Evolutionary conservation across 2,113 vertebrate species (phyloP), one percentile per base, ranked within the genome.

Genomic region (Vimba vimba): DNA sequence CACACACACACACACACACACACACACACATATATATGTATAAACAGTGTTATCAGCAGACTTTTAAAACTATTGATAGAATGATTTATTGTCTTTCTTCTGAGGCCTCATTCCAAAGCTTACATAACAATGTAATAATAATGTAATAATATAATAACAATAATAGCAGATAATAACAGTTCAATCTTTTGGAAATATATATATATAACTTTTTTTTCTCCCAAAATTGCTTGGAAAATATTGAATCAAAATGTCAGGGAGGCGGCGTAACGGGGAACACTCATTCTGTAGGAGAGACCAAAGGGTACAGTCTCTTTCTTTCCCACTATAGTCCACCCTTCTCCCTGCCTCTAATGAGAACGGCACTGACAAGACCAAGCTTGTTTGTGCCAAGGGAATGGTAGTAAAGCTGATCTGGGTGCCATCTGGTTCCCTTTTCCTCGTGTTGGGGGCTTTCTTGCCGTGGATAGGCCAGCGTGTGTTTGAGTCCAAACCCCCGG

Each of bases 311-410:
- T 75, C 55, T 86, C 82, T 85, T 84, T 85, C 75, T 86, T 89
- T 86, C 75, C 87, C 85, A 77, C 68, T 85, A 75, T 60, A 88
- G 78, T 57, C 78, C 89, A 84, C 86, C 86, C 85, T 83, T 86
- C 75, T 80, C 86, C 74, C 39, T 83, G 85, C 80, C 75, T 83
- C 73, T 88, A 86, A 88, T 84, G 85, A 90, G 87, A 87, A 76
- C 83, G 75, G 83, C 59, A 86, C 87, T 89, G 88, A 90, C 89
- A 90, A 90, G 90, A 91, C 91, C 86, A 88, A 89, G 88, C 91
- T 89, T 92, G 91, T 90, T 88, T 87, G 89, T 91, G 90, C 90
- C 90, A 90, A 75, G 91, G 91, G 90, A 91, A 87, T 83, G 83
- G 83, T 89, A 86, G 89, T 88, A 85, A 85, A 84, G 68, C 88